These are phyloP conservation scores for Drosophila micromelanica DNA, from an alignment of 1,140 invertebrate species.

Conservation along the genomic window DNA sequence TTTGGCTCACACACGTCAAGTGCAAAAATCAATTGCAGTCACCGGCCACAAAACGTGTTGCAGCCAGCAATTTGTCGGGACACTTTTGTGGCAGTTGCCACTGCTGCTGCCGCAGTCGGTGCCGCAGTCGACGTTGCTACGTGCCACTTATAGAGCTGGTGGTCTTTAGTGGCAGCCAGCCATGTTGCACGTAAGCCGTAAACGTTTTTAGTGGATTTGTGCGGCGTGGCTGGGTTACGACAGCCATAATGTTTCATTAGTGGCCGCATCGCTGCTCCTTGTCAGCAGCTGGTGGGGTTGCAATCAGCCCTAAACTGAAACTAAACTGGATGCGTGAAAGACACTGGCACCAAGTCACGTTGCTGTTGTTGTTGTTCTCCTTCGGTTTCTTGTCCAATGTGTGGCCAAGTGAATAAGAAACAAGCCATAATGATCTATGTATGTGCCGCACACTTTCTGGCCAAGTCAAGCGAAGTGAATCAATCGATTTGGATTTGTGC, in stretches of 20 bases:
- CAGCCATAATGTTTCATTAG: constrained; percentile 78
- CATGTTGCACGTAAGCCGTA: constrained; percentile 76
- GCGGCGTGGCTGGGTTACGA: constrained; percentile 66
- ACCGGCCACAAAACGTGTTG: constrained; percentile 61
- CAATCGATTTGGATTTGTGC: constrained; percentile 38
- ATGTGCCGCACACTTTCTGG: constrained; percentile 5
- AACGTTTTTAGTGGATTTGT: constrained; percentile 80
- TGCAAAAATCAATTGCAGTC: constrained; percentile 73
- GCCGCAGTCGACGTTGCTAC: constrained; percentile 37
- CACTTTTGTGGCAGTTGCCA: constrained; percentile 65
- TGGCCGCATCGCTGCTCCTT: constrained; percentile 50
- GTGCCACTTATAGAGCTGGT: constrained; percentile 69
- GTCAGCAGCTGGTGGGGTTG: constrained; percentile 23
- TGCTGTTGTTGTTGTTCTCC: not conserved
- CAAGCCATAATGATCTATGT: constrained; percentile 43
- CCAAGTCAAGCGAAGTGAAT: constrained; percentile 20
- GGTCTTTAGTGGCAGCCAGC: constrained; percentile 34
- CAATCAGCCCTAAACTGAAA: constrained; percentile 19
- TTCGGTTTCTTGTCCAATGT: not conserved
- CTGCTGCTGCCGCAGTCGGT: constrained; percentile 5
- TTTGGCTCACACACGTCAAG: constrained; percentile 20
- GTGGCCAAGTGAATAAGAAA: constrained; percentile 2
- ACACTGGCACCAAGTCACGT: not conserved
- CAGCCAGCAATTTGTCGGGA: constrained; percentile 61
- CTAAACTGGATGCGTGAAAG: no score